Percentiles rank a stretch among this genome's conserved stretches.
These are phyloP conservation scores for Arothron firmamentum DNA, from an alignment of 2,113 vertebrate species.

Conservation along the genomic window DNA sequence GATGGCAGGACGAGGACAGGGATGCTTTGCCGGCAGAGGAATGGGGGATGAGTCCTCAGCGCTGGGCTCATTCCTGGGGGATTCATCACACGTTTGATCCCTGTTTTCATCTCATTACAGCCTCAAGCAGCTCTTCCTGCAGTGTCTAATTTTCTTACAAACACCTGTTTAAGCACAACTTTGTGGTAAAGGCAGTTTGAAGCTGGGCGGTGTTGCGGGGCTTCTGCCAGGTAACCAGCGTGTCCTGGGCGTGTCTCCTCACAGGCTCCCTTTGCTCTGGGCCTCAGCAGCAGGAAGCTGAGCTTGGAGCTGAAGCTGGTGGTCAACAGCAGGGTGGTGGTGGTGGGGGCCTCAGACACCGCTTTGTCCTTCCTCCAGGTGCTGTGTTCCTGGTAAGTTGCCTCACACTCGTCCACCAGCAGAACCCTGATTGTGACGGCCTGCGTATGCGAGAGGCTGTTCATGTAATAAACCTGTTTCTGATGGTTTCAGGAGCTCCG, in stretches of 20 bases:
- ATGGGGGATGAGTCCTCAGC: slow-evolving; percentile 11
- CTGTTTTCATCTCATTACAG: neutral
- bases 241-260: neutral
- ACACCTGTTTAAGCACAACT: neutral
- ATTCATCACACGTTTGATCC: slow-evolving; percentile 7
- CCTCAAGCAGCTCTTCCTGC: neutral
- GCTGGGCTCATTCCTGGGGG: slow-evolving; percentile 25
- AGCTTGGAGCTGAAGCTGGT: slow-evolving; percentile 82
- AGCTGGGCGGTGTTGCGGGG: neutral
- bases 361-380: slow-evolving; percentile 88
- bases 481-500: no score
- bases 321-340: slow-evolving; percentile 85
- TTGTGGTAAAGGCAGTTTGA: neutral
- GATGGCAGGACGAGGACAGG: slow-evolving; percentile 20
- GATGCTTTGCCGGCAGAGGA: slow-evolving; percentile 18
- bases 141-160: neutral
- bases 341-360: slow-evolving; percentile 89
- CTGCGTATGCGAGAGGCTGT: no score
- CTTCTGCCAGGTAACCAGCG: no score
- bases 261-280: slow-evolving; percentile 81
- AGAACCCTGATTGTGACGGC: no score
- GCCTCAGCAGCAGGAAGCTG: slow-evolving; percentile 87
- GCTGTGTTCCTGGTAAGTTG: slow-evolving; percentile 82
- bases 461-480: no score
- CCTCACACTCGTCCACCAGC: neutral